Evolutionary conservation across 53 echinoderm and acorn worm genomes (phyloP).

Genomic region (Actinopyga echinites): DNA sequence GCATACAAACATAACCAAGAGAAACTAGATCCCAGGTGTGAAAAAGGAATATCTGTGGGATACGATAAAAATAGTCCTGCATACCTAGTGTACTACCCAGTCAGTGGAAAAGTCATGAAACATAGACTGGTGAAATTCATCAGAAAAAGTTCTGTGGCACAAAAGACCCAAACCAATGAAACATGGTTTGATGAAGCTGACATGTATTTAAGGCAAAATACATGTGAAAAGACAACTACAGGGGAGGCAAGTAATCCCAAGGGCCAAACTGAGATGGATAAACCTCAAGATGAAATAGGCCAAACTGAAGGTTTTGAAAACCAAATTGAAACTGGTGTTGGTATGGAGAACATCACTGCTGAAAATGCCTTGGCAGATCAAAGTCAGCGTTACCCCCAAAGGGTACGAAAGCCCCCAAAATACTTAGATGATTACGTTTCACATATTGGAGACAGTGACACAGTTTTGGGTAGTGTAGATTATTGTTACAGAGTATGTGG

Average conservation of each 20-base stretch:
- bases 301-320: background rate
- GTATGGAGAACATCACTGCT: background rate
- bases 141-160: background rate
- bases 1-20: conserved; percentile 27
- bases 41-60: conserved; percentile 37
- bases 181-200: background rate
- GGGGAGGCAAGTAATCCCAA: background rate
- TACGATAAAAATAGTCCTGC: conserved; percentile 46
- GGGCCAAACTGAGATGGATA: background rate
- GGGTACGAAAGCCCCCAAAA: conserved; percentile 38
- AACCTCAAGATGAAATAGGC: background rate
- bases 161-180: background rate
- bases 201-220: background rate
- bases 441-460: conserved; percentile 18
- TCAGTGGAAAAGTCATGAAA: background rate
- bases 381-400: conserved; percentile 7
- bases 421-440: conserved; percentile 24
- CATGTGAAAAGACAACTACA: background rate
- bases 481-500: conserved; percentile 45
- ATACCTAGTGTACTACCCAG: conserved; percentile 36
- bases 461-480: background rate
- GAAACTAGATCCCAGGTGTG: conserved; percentile 39
- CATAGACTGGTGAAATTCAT: background rate
- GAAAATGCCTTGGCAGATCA: background rate
- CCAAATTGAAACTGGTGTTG: background rate